Percentiles rank a stretch among this genome's conserved stretches.
Conservation (phyloP, 2,113 vertebrate species). For the Nothobranchius furzeri region DNA sequence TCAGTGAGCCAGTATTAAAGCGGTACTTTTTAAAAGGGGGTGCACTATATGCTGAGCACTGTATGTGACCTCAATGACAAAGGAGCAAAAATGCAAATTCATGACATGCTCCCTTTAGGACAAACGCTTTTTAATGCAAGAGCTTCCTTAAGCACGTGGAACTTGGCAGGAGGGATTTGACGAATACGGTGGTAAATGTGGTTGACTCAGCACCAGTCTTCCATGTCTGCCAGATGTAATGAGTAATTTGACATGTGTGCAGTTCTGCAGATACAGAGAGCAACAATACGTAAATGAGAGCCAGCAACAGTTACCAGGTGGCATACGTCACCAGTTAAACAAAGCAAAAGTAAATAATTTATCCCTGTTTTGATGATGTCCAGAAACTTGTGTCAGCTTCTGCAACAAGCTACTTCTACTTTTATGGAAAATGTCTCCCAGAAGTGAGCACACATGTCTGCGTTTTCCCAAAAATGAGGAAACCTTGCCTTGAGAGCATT, state of each 20-base stretch:
- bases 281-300: background rate
- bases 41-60: too few species aligned
- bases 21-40: too few species aligned
- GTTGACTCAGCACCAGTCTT: constrained; percentile 31
- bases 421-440: constrained; percentile 35
- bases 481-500: constrained; percentile 38
- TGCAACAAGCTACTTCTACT: constrained; percentile 21
- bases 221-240: constrained; percentile 36
- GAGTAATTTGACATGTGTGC: constrained; percentile 30
- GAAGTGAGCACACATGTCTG: constrained; percentile 14
- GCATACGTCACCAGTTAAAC: constrained; percentile 13
- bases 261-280: constrained; percentile 7
- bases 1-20: too few species aligned
- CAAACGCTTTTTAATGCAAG: constrained; percentile 2
- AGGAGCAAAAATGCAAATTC: too few species aligned
- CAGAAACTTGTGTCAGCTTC: constrained; percentile 25
- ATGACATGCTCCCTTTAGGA: background rate
- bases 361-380: constrained; percentile 12
- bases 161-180: constrained; percentile 43
- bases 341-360: constrained; percentile 15
- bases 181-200: constrained; percentile 27
- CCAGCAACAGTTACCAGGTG: constrained; percentile 1
- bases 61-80: too few species aligned
- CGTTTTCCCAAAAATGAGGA: constrained; percentile 5
- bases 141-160: constrained; percentile 21